Evolutionary conservation across 1,140 invertebrate genomes (phyloP).

Genomic region (Penaeus japonicus): DNA sequence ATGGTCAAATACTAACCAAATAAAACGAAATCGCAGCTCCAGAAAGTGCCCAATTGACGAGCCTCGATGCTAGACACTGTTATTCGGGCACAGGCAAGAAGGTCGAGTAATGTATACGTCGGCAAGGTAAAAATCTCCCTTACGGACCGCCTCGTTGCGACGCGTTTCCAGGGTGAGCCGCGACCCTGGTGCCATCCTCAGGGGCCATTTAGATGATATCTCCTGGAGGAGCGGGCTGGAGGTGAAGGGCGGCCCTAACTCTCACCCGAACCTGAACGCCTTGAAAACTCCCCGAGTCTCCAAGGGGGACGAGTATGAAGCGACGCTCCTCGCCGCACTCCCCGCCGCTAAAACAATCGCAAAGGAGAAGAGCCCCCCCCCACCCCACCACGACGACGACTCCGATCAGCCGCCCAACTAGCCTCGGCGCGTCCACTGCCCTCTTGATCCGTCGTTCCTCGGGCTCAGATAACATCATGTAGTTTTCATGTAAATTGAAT

Average conservation of each 20-base stretch:
- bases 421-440: no score
- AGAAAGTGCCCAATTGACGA: slow-evolving; percentile 39
- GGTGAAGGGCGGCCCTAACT: slow-evolving; percentile 15
- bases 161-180: neutral
- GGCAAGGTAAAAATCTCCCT: neutral
- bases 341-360: neutral
- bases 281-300: no score
- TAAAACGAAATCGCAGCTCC: slow-evolving; percentile 50
- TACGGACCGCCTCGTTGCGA: neutral
- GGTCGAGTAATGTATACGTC: neutral
- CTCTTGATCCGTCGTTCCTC: no score
- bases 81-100: neutral
- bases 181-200: slow-evolving; percentile 21
- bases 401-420: no score
- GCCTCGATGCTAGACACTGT: neutral
- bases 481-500: no score
- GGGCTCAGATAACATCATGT: no score
- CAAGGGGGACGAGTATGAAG: no score
- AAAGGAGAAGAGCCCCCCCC: neutral
- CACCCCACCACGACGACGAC: neutral
- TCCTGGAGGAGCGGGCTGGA: slow-evolving; percentile 31
- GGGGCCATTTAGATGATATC: slow-evolving; percentile 52
- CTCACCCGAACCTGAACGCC: no score
- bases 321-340: no score
- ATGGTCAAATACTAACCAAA: slow-evolving; percentile 44